Evolutionary conservation across 2,797 vertebrate genomes (phyloP).

Genomic region (Brachymystax lenok): DNA sequence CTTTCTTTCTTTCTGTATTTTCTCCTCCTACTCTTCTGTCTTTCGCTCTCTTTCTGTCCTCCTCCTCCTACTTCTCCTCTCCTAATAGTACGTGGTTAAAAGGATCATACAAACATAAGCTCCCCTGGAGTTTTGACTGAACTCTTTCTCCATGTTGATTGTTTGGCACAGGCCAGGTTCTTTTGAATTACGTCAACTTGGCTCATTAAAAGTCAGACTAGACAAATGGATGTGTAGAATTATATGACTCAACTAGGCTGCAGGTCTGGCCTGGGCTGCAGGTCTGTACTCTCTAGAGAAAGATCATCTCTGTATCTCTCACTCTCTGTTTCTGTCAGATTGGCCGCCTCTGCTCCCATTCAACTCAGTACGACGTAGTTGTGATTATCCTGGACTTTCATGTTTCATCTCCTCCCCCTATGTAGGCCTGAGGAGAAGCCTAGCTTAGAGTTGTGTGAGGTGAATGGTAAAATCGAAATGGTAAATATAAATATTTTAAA

Average conservation of each 20-base stretch:
- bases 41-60: neutral
- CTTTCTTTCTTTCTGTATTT: neutral
- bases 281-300: neutral
- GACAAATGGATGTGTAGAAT: constrained; percentile 11
- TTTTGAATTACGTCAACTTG: constrained; percentile 17
- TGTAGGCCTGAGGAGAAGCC: neutral
- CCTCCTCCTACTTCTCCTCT: neutral
- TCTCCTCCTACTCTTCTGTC: neutral
- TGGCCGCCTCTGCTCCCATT: neutral
- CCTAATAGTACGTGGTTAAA: neutral
- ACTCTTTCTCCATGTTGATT: constrained; percentile 15
- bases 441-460: constrained; percentile 9
- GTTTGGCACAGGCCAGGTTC: constrained; percentile 6
- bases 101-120: neutral
- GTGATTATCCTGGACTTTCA: neutral
- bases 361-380: neutral
- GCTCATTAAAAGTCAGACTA: constrained; percentile 31
- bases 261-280: neutral
- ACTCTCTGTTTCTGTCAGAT: neutral
- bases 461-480: constrained; percentile 37
- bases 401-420: neutral
- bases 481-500: constrained; percentile 43
- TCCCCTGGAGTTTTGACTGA: neutral
- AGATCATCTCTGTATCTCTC: neutral
- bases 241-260: neutral